Evolutionary conservation across 2,113 vertebrate genomes (phyloP).

Genomic region (Xenopus borealis): DNA sequence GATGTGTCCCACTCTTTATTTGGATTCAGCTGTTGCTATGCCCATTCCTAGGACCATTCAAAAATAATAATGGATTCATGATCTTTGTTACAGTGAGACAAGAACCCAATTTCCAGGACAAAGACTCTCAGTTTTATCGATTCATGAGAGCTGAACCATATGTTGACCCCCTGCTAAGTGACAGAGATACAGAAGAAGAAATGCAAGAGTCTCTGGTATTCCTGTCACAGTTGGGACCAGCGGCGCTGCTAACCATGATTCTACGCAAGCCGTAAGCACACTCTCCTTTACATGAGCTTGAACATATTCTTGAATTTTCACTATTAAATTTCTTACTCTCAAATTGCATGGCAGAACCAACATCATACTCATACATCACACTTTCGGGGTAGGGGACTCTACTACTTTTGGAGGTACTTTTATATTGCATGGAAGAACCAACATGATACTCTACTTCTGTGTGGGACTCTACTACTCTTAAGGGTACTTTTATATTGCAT

Average conservation of each 20-base stretch:
- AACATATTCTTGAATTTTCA: too few relatives aligned
- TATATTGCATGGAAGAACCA: too few relatives aligned
- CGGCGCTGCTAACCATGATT: conserved; percentile 87
- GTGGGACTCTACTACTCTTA: too few relatives aligned
- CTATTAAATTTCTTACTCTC: too few relatives aligned
- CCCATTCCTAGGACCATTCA: background rate
- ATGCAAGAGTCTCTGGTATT: conserved; percentile 78
- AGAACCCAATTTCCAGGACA: conserved; percentile 89
- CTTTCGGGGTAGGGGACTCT: too few relatives aligned
- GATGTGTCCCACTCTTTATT: too few relatives aligned
- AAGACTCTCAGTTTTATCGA: conserved; percentile 89
- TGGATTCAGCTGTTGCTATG: too few relatives aligned
- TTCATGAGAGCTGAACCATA: conserved; percentile 72
- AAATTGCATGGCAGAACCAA: too few relatives aligned
- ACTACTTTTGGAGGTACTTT: too few relatives aligned
- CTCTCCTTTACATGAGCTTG: background rate
- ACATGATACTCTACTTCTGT: too few relatives aligned
- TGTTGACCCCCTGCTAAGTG: conserved; percentile 57
- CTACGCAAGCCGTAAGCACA: conserved; percentile 84
- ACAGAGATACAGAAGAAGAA: conserved; percentile 77
- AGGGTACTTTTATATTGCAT: too few relatives aligned
- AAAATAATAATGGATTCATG: background rate
- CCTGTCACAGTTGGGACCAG: conserved; percentile 83
- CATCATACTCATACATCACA: too few relatives aligned
- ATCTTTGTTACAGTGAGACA: conserved; percentile 74